Percentiles rank a stretch among this genome's conserved stretches.
phyloP scores from a whole-genome alignment of 2,888 invertebrate species.

The Mamestra brassicae region DNA sequence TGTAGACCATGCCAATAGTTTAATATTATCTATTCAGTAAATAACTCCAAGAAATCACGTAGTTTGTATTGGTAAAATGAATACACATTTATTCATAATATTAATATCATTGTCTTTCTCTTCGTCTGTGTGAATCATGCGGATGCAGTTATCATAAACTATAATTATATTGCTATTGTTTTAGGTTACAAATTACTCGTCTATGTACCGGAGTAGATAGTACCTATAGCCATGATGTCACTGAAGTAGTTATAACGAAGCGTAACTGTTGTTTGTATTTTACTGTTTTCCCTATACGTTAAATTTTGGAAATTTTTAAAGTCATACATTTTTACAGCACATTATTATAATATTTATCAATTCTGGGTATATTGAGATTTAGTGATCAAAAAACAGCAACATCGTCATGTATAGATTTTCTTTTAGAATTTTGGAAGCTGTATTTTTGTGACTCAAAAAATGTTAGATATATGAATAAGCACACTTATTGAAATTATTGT shows the following conservation, averaged over 20 bases:
- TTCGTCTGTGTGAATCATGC: conserved; percentile 45
- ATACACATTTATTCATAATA: conserved; percentile 19
- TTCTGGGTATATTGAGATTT: background rate
- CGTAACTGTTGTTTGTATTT: background rate
- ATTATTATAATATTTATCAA: background rate
- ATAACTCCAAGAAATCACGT: conserved; percentile 31
- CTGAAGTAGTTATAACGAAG: background rate
- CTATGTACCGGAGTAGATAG: conserved; percentile 1
- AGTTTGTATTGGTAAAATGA: conserved; percentile 17
- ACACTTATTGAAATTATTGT: no score
- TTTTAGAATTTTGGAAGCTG: background rate
- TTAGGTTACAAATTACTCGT: conserved; percentile 37
- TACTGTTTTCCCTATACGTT: conserved; percentile 15
- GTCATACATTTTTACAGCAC: background rate
- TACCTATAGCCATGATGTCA: conserved; percentile 4
- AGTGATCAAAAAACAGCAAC: background rate
- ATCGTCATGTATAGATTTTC: background rate
- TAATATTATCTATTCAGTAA: conserved; percentile 11
- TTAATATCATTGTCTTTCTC: conserved; percentile 46
- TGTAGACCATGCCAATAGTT: conserved; percentile 5
- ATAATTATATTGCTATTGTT: conserved; percentile 43
- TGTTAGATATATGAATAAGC: background rate
- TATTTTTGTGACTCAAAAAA: background rate
- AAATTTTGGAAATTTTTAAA: background rate
- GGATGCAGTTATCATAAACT: conserved; percentile 53